Evolutionary conservation across 2,113 vertebrate species (phyloP).

Genomic region (Cyphomyrus discorhynchus): DNA sequence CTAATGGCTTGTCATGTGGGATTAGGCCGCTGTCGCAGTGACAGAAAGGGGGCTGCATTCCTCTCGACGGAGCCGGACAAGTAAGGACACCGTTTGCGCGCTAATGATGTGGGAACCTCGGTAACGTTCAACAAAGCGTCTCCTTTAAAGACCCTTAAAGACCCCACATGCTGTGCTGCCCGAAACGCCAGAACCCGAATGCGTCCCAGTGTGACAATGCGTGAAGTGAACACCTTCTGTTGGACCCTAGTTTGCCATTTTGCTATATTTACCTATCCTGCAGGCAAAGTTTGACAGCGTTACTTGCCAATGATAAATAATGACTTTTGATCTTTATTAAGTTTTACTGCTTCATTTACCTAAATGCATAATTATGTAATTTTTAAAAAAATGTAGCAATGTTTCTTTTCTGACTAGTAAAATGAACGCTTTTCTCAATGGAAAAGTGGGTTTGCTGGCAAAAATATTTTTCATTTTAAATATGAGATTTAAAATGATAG

Average conservation of each 20-base stretch:
- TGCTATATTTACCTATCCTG: not conserved
- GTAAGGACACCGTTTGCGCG: not conserved
- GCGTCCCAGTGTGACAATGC: not conserved
- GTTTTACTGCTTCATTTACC: not conserved
- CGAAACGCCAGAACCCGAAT: not conserved
- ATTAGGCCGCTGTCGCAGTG: not conserved
- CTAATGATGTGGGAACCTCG: not conserved
- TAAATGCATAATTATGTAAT: not conserved
- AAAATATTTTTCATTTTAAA: not conserved
- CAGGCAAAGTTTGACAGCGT: not conserved
- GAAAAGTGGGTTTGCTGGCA: not conserved
- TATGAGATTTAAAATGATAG: not conserved
- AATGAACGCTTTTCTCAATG: not conserved
- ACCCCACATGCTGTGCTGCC: not conserved
- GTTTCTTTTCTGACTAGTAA: not conserved
- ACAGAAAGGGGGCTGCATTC: not conserved
- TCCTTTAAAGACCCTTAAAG: constrained; percentile 5
- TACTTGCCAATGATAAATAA: not conserved
- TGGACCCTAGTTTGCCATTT: not conserved
- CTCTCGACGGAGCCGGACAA: not conserved
- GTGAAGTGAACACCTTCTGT: not conserved
- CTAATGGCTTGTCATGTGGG: constrained; percentile 7
- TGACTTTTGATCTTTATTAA: not conserved
- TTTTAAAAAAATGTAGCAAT: not conserved
- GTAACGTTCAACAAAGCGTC: not conserved